Base-by-base conservation (phyloP, 1,140 invertebrate genomes). In the Hylaeus anthracinus region DNA sequence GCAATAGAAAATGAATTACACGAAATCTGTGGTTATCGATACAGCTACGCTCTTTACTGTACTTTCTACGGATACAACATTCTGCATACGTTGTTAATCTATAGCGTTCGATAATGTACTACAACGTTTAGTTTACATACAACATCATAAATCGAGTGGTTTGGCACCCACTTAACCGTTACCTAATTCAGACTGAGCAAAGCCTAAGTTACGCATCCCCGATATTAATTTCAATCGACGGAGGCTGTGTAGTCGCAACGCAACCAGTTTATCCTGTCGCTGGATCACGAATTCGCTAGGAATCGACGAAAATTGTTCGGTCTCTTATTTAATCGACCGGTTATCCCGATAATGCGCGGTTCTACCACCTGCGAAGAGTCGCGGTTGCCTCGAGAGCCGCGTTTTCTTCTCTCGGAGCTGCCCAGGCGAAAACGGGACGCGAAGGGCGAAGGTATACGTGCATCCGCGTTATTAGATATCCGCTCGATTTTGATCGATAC, bases 401-500 rank as follows among this genome's bases (percentile, higher is more conserved):
- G 12, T 64, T 65, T 74, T 12, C 63, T 51, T 15, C 39, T 15
- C 39, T 12, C 26, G n/a, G 1, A 5, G 3, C 9, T 0, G 60
- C 37, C 0, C 26, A 10, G 14, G 43, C 63, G 41, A 66, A 67
- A 67, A 9, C 45, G 51, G 39, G 14, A 58, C 53, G 55, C 14
- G 41, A 45, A 72, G 71, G 70, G 55, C 67, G 56, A 60, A 26
- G 61, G 61, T 14, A 73, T 56, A 66, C 63, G 58, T 65, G 70
- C 70, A 79, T 72, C 61, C 69, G 45, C 63, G 72, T 45, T 65
- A 73, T 79, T 79, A 79, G 76, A 79, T 79, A 79, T 79, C 77
- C 70, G 43, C 64, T 80, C 45, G 64, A 55, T 53, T 66, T 80
- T 80, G 79, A 80, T 80, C 72, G 79, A 80, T 75, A 80, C 79